Evolutionary conservation across 2,888 invertebrate species (phyloP), one percentile per base, ranked within the genome.

Genomic region (Sisyra terminalis): DNA sequence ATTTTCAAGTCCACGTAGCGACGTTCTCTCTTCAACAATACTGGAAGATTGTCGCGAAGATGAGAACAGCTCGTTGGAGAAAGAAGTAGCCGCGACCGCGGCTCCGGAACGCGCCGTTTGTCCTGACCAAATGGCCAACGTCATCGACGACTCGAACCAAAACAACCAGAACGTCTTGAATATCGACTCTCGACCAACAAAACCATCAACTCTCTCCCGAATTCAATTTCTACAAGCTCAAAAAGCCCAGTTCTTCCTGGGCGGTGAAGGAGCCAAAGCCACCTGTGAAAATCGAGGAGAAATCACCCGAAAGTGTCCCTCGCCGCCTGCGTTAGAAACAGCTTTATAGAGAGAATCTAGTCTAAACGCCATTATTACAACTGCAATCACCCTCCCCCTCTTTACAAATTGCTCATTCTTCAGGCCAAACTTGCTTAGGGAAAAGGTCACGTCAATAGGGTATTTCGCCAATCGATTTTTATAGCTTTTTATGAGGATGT

Each of bases 1-100:
- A 48, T 79, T 81, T 53, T 71, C 78, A 30, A 78, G 75, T 50
- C 81, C 79, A 2, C 67, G 86, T 52, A 84, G 82, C 15, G 85
- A 88, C 54, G 84, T 88, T 42, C 72, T 89, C 55, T 85, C 87
- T 34, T 81, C 83, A 37, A 85, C 87, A 44, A 89, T 89, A 58
- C 78, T 78, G 32, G 88, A 89, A 67, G 88, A 80, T 50, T 78
- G 81, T 53, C 84, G 84, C 55, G 79, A 78, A 54, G 86, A 86
- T 54, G 82, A 84, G 50, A 75, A 69, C 51, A 71, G 73, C 2
- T 72, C 70, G 8, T 15, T 11, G 34, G 8, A 8, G n/a, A 3
- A 29, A 30, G 6, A 11, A 16, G 6, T 15, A 40, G 29, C 29
- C 14, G 2, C 14, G 13, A 8, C 6, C 13, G 15, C 14, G 8